Evolutionary conservation across 2,888 invertebrate species (phyloP), one percentile per base, ranked within the genome.

Genomic region (Griposia aprilina): DNA sequence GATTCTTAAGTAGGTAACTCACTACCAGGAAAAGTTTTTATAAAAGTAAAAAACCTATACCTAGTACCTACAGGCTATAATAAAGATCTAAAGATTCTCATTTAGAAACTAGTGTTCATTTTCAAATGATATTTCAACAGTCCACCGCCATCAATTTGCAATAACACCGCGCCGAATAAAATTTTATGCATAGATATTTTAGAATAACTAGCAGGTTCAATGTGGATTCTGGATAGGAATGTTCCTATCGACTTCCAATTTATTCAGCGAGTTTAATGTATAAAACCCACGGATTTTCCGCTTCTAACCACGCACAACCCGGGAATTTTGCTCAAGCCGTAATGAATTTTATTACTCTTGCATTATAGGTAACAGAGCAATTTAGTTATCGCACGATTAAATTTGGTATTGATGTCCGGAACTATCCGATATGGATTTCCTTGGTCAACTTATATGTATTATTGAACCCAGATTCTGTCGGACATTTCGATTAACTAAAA

Each of bases 171-270:
- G 66, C 75, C 60, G 80, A 89, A 91, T 91, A 91, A 91, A 92
- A 92, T 90, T 92, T 90, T 89, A 93, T 92, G 87, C 87, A 89
- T 87, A 84, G 85, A 87, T 85, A 91, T 92, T 93, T 92, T 90
- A 90, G 88, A 91, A 89, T 88, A 90, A 87, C 86, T 87, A 89
- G 88, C 88, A 88, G 87, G 89, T 92, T 91, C 89, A 90, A 90
- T 88, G 88, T 90, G 90, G 88, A 89, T 90, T 91, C 90, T 89
- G 89, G 92, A 92, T 92, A 90, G 91, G 87, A 93, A 91, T 92
- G 90, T 92, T 92, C 91, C 93, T 93, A 94, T 95, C 93, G 94
- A 93, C 91, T 94, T 94, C 89, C 93, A 94, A 94, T 94, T 95
- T 94, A 94, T 94, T 93, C 93, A 92, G 92, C 84, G 87, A 93